Base-by-base conservation (phyloP, 1,140 invertebrate species). In the Scaptomyza pallida region DNA sequence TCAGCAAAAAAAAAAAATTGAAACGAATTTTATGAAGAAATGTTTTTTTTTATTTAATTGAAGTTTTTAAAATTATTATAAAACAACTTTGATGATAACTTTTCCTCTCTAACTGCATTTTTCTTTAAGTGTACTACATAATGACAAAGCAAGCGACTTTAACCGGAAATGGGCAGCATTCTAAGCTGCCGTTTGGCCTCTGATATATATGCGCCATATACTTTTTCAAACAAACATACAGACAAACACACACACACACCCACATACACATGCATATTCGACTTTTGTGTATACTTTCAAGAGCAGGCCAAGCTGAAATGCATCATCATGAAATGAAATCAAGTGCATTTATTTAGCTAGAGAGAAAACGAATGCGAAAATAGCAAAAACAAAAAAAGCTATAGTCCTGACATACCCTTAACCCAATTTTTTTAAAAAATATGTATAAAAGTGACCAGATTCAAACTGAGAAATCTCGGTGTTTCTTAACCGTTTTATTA, bases 241-340 rank as follows among this genome's bases (percentile, higher is more conserved):
- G 2, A 37, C 55, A 67, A 41, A 56, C 13, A 50, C 43, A 43
- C 19, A 37, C 21, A 30, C 33, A 5, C 5, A 68, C 8, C 8
- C 48, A 23, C 3, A 44, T 8, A 8, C 33, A 33, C 26, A 52
- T 37, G 15, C 12, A 19, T 26, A 26, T 63, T 54, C 2, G n/a
- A n/a, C 8, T 43, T n/a, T 6, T 43, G 21, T 56, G 26, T 26
- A 12, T 43, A 56, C 9, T 13, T 10, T 41, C 17, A 21, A 51
- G 40, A 57, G 57, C 52, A 64, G 70, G 67, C 54, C 60, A 74
- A 74, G 73, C 70, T 74, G 37, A 77, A 83, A 88, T 86, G 82
- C 82, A 85, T 86, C 81, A 88, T 77, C 81, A 78, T 77, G 65
- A 74, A 86, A 86, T 86, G 82, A 88, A 86, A 86, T 86, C 81